These are phyloP conservation scores for Theodoxus fluviatilis DNA, from an alignment of 2,888 invertebrate species.

Conservation along the genomic window DNA sequence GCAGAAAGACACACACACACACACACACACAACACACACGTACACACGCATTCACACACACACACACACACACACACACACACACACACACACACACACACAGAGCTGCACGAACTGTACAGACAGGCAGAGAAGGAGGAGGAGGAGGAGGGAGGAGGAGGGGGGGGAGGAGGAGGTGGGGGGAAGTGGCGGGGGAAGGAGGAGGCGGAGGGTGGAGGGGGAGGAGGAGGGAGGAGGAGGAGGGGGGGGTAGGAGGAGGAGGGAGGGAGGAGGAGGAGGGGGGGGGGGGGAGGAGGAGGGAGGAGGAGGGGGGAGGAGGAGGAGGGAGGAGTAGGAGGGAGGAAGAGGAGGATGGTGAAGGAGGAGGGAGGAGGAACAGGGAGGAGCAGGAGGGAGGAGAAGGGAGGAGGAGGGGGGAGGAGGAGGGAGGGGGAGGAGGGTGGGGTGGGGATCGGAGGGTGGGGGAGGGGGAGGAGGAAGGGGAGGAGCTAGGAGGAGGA, in stretches of 20 bases:
- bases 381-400: neutral
- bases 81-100: slow-evolving; percentile 21
- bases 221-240: neutral
- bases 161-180: neutral
- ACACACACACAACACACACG: neutral
- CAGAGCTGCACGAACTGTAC: neutral
- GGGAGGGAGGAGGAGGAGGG: neutral
- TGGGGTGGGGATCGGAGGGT: neutral
- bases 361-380: neutral
- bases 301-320: neutral
- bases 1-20: neutral
- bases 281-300: neutral
- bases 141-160: too few relatives aligned
- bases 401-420: neutral
- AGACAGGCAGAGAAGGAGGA: neutral
- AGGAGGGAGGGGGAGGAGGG: neutral
- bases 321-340: neutral
- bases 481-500: neutral
- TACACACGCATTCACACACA: neutral
- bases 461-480: neutral
- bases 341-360: neutral
- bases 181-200: neutral
- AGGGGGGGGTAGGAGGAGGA: neutral
- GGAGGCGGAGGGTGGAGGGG: neutral
- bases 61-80: slow-evolving; percentile 24